Evolutionary conservation across 92 coral and sea anemone species (phyloP).

Genomic region (Blastomussa wellsi): DNA sequence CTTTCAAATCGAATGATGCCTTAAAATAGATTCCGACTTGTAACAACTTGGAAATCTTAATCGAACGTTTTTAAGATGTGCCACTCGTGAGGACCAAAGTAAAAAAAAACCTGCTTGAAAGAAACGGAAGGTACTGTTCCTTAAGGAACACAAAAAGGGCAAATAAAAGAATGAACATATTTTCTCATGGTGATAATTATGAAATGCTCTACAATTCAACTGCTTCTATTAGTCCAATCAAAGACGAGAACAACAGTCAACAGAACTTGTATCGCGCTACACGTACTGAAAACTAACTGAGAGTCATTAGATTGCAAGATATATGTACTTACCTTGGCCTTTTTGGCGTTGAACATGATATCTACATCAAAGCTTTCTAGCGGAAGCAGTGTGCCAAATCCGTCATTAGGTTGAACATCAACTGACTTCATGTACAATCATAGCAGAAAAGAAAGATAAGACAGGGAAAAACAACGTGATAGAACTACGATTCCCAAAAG

Average conservation of each 20-base stretch:
- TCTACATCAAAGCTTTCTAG: conserved; percentile 91
- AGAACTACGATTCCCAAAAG: too few relatives aligned
- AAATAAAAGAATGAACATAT: neutral
- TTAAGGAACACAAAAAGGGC: neutral
- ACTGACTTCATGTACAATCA: conserved; percentile 79
- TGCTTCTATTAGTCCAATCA: neutral
- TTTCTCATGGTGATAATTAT: neutral
- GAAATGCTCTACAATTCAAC: neutral
- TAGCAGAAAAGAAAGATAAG: neutral
- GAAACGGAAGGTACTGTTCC: neutral
- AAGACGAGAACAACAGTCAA: neutral
- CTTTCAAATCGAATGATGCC: neutral
- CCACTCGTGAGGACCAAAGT: neutral
- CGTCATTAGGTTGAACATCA: conserved; percentile 99
- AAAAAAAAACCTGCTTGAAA: neutral
- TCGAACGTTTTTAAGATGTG: neutral
- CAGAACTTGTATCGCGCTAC: neutral
- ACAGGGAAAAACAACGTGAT: neutral
- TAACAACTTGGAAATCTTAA: too few relatives aligned
- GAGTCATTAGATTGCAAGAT: neutral
- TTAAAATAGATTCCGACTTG: too few relatives aligned
- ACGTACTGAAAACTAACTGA: neutral
- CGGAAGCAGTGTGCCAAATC: conserved; percentile 96
- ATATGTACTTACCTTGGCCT: conserved; percentile 79
- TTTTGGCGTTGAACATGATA: conserved; percentile 94